Percentiles rank a stretch among this genome's conserved stretches.
These are phyloP conservation scores for Zeugodacus cucurbitae DNA, from an alignment of 1,140 invertebrate genomes.

Conservation along the genomic window DNA sequence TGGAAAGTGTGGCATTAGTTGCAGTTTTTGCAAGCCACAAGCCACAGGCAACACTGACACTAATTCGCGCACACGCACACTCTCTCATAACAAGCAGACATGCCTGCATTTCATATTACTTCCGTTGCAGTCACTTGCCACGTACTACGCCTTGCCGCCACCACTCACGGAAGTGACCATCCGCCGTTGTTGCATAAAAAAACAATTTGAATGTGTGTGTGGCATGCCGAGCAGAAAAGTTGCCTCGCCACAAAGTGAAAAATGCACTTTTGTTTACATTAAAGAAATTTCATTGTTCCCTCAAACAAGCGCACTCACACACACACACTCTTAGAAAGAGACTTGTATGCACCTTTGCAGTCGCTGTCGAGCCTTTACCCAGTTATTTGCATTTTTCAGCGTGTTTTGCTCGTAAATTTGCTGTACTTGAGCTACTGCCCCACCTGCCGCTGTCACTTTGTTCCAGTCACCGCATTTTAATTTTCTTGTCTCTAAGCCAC, in stretches of 20 bases:
- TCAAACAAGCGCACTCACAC: background rate
- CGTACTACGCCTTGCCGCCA: background rate
- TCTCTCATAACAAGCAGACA: background rate
- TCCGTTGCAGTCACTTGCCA: slow-evolving; percentile 1
- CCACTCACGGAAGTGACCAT: background rate
- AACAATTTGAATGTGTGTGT: background rate
- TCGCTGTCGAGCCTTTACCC: background rate
- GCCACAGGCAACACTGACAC: background rate
- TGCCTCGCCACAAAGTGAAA: background rate
- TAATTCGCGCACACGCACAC: background rate
- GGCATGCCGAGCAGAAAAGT: background rate
- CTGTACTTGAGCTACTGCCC: slow-evolving; percentile 27
- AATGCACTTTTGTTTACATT: background rate
- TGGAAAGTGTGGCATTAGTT: background rate
- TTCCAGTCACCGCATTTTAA: background rate
- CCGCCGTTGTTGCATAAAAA: background rate
- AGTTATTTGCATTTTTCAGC: background rate
- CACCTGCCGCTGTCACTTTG: background rate
- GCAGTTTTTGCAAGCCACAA: background rate
- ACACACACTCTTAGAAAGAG: too few relatives aligned
- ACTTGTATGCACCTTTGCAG: too few relatives aligned
- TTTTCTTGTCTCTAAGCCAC: background rate
- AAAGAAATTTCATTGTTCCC: background rate
- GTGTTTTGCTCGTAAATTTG: background rate
- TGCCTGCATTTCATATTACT: background rate